Evolutionary conservation across 2,888 invertebrate species (phyloP), one percentile per base, ranked within the genome.

Genomic region (Flabesymbios commensalis): DNA sequence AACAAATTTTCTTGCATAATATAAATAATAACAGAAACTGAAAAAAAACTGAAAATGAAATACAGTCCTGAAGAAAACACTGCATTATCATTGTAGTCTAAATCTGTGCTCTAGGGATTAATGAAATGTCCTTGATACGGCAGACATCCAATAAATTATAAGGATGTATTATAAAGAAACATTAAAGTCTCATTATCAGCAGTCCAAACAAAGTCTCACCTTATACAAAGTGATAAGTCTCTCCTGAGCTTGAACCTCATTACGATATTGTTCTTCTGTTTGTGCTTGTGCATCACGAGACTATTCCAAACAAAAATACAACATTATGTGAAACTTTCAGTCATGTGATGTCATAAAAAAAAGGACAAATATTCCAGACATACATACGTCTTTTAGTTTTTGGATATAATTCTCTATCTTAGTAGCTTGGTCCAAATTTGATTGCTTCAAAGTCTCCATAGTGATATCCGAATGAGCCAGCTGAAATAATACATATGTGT

Each of bases 181-280:
- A 36, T 36, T 36, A 14, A 36, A 36, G 39, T 14, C 39, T 36
- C 39, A 14, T n/a, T 36, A 10, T n/a, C 39, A 36, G 10, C n/a
- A 10, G 39, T n/a, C 10, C 10, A 36, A 45, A 10, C n/a, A 28
- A 26, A 28, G 29, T 55, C 62, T 36, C 57, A 77, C 88, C 84
- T 93, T 93, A 77, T 94, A 93, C 14, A 94, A 84, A 68, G 91
- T 90, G 1, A 91, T 89, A 58, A 96, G 85, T 84, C 91, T 91
- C 0, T 89, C 89, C 84, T 94, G 93, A 2, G 93, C 90, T 63
- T 90, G 88, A 22, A 95, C 84, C 85, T 97, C 94, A 73, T 90
- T 88, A 75, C 89, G 87, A 73, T 88, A 90, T 72, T 88, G 88
- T 67, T 92, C 87, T 79, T 88, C 86, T 86, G 92, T 84, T 65